phyloP scores from a whole-genome alignment of 2,888 invertebrate genomes.

The Stenodera caucasica region DNA sequence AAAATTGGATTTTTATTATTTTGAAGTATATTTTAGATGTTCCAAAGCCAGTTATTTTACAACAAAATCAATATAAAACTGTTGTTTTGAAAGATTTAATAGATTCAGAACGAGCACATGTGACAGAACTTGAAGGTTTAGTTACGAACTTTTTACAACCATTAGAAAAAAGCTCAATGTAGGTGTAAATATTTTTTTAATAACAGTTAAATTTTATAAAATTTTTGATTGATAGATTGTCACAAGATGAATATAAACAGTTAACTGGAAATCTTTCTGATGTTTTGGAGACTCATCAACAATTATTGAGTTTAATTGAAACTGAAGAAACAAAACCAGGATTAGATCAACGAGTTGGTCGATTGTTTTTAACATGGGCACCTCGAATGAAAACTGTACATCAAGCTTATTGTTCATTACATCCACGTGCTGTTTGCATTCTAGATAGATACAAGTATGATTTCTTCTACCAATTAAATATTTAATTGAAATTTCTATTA shows the following conservation, averaged over 20 bases:
- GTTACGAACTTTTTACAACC: slow-evolving; percentile 85
- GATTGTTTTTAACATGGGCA: slow-evolving; percentile 84
- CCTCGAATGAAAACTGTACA: slow-evolving; percentile 82
- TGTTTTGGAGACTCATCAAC: slow-evolving; percentile 82
- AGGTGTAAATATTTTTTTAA: slow-evolving; percentile 54
- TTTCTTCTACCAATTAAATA: not conserved
- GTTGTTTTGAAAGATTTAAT: slow-evolving; percentile 87
- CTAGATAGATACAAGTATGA: slow-evolving; percentile 87
- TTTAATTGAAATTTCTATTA: slow-evolving; percentile 25
- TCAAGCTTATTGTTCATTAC: slow-evolving; percentile 86
- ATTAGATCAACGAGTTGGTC: slow-evolving; percentile 84
- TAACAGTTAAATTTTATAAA: slow-evolving; percentile 6
- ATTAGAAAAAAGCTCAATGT: slow-evolving; percentile 86
- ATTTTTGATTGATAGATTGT: slow-evolving; percentile 71
- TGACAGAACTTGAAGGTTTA: slow-evolving; percentile 84
- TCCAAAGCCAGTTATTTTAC: slow-evolving; percentile 64
- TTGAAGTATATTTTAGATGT: slow-evolving; percentile 53
- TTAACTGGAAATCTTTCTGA: slow-evolving; percentile 88
- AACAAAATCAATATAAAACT: slow-evolving; percentile 75
- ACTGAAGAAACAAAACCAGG: slow-evolving; percentile 73
- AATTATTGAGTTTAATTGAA: slow-evolving; percentile 77
- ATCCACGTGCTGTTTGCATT: slow-evolving; percentile 92
- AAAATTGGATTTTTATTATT: not conserved
- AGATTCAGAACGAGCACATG: slow-evolving; percentile 90
- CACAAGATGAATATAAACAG: slow-evolving; percentile 82